A percentile compares a stretch with the other conserved stretches of the same genome.
Conservation (phyloP, 2,797 vertebrate genomes). For the Columba guinea region DNA sequence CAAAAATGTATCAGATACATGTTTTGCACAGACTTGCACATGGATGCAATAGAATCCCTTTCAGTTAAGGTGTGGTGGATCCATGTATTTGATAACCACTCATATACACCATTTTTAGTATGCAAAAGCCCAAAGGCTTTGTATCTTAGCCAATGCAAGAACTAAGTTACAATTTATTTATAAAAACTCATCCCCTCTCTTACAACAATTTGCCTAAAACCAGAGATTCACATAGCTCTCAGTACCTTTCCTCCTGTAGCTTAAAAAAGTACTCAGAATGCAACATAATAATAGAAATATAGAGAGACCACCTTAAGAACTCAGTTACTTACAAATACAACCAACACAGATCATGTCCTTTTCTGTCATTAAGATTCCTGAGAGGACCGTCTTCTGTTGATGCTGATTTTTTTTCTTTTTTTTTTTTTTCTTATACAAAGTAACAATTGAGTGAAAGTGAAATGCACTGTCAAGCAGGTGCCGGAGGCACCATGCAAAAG, state of each 20-base stretch:
- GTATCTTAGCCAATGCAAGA: background rate
- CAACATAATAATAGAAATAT: background rate
- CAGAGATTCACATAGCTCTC: background rate
- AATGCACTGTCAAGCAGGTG: background rate
- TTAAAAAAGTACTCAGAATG: background rate
- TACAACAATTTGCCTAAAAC: background rate
- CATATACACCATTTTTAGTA: background rate
- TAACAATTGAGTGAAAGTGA: background rate
- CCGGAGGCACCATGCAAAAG: background rate
- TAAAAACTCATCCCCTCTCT: background rate
- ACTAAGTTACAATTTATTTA: background rate
- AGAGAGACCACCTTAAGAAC: background rate
- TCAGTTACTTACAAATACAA: background rate
- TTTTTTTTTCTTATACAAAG: background rate
- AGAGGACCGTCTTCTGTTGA: background rate
- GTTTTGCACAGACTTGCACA: background rate
- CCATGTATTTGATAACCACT: background rate
- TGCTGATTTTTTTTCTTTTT: background rate
- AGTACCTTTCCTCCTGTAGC: background rate
- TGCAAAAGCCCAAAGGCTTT: background rate
- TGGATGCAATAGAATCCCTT: background rate
- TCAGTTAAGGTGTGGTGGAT: background rate
- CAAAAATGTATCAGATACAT: background rate
- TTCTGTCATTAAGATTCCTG: background rate
- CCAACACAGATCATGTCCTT: background rate